Evolutionary conservation across 37 sponge, comb jelly and placozoan species (phyloP).

Genomic region (Petrosia ficiformis): DNA sequence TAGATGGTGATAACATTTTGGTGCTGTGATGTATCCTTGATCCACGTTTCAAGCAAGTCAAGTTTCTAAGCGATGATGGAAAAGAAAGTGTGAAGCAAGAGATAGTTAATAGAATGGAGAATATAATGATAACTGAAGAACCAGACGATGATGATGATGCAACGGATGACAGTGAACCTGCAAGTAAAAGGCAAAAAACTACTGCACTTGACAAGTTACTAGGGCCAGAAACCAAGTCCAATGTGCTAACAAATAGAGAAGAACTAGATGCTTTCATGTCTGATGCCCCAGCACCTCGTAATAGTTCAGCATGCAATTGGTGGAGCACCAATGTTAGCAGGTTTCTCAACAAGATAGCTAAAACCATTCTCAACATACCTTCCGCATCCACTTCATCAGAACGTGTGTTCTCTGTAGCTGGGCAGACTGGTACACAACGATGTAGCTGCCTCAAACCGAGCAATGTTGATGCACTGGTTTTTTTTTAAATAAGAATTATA

Average conservation of each 20-base stretch:
- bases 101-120: neutral
- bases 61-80: neutral
- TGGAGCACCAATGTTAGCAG: neutral
- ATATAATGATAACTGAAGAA: neutral
- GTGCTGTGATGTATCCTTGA: neutral
- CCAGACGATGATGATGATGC: neutral
- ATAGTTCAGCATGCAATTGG: neutral
- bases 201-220: neutral
- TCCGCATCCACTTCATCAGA: conserved; percentile 6
- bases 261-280: neutral
- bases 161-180: neutral
- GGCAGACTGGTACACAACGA: neutral
- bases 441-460: conserved; percentile 1
- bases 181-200: too few relatives aligned
- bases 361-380: conserved; percentile 4
- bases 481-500: conserved; percentile 5
- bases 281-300: neutral
- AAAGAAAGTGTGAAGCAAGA: neutral
- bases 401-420: conserved; percentile 6
- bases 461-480: neutral
- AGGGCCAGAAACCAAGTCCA: neutral
- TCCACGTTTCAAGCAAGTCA: neutral
- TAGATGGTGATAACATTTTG: neutral
- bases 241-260: neutral
- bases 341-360: neutral